Percentiles rank a stretch among this genome's conserved stretches.
These are phyloP conservation scores for human (Homo sapiens) DNA, from an alignment of 2,113 vertebrate species.

Conservation along the genomic window DNA sequence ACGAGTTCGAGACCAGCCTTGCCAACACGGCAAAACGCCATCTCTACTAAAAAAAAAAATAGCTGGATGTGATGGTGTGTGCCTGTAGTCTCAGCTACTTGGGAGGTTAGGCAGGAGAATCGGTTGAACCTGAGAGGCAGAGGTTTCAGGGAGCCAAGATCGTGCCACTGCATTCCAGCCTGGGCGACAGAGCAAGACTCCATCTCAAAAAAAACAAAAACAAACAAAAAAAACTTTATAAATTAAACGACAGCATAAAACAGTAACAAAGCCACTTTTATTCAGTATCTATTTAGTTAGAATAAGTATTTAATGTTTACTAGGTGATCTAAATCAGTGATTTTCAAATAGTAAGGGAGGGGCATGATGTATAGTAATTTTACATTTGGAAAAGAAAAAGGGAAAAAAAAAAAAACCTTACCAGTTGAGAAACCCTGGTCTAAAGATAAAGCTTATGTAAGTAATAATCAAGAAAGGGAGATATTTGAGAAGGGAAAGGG, in stretches of 20 bases:
- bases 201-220: too few species aligned
- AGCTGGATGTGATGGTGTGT: too few species aligned
- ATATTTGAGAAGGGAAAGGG: background rate
- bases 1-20: too few species aligned
- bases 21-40: too few species aligned
- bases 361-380: background rate
- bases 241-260: background rate
- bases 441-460: slow-evolving; percentile 20
- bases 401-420: background rate
- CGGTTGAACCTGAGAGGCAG: too few species aligned
- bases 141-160: too few species aligned
- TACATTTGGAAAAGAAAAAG: background rate
- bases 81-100: too few species aligned
- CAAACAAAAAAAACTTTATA: background rate
- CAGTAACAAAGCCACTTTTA: slow-evolving; percentile 15
- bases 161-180: too few species aligned
- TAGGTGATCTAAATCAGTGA: background rate
- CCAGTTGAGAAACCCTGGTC: background rate
- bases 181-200: too few species aligned
- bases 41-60: too few species aligned
- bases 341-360: background rate
- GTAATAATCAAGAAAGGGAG: background rate
- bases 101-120: too few species aligned
- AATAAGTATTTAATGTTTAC: background rate
- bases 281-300: background rate